phyloP scores from a whole-genome alignment of 2,113 vertebrate species.

The Tyrannus savana region DNA sequence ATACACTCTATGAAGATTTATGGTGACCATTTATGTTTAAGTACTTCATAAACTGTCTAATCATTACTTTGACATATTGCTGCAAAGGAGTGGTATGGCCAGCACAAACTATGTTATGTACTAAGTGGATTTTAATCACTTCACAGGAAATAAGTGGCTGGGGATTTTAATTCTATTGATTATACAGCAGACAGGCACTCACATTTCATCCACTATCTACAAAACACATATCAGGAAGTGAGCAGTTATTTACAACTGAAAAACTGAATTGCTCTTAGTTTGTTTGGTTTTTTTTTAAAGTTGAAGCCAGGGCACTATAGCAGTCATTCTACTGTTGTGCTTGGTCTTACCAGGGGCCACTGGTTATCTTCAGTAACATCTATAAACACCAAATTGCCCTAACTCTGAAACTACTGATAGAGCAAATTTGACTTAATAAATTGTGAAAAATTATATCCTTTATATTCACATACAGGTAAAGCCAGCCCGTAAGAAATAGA shows the following conservation, averaged over 20 bases:
- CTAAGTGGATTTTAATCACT: conserved; percentile 57
- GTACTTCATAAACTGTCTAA: conserved; percentile 36
- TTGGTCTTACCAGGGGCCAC: background rate
- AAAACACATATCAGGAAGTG: background rate
- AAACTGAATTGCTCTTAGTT: background rate
- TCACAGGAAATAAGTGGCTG: conserved; percentile 32
- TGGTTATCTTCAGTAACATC: background rate
- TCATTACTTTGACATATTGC: conserved; percentile 36
- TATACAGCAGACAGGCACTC: background rate
- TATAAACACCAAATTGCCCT: background rate
- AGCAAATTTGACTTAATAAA: background rate
- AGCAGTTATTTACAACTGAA: background rate
- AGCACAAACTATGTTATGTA: background rate
- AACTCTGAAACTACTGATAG: background rate
- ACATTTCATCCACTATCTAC: conserved; percentile 3
- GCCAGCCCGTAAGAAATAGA: background rate
- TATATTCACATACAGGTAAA: background rate
- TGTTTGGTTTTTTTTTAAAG: background rate
- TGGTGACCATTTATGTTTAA: conserved; percentile 16
- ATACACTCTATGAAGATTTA: conserved; percentile 11
- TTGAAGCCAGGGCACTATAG: background rate
- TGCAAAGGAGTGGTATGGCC: background rate
- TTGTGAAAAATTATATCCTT: background rate
- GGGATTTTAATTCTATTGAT: conserved; percentile 52
- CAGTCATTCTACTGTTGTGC: background rate